Percentiles rank a stretch among this genome's conserved stretches.
These are phyloP conservation scores for Sprattus sprattus DNA, from an alignment of 2,113 vertebrate species.

Conservation along the genomic window DNA sequence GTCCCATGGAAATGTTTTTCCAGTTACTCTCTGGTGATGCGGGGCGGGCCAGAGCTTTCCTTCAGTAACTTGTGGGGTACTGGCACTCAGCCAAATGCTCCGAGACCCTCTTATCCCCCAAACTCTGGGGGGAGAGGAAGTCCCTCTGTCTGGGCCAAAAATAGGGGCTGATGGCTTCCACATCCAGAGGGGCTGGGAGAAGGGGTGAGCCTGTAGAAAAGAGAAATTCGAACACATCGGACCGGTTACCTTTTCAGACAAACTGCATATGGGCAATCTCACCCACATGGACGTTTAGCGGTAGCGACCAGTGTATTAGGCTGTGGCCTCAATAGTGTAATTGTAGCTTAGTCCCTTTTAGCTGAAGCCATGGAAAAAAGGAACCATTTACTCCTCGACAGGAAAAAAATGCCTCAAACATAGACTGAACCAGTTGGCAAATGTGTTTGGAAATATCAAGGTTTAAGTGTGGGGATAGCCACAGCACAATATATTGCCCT, in stretches of 20 bases:
- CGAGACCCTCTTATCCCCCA: slow-evolving; percentile 4
- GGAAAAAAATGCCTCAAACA: neutral
- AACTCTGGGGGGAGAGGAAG: slow-evolving; percentile 50
- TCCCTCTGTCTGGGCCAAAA: slow-evolving; percentile 38
- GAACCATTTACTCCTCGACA: slow-evolving; percentile 6
- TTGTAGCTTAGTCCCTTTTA: neutral
- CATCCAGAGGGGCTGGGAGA: neutral
- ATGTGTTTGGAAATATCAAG: slow-evolving; percentile 53
- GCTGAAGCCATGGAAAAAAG: slow-evolving; percentile 33
- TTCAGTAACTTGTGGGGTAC: slow-evolving; percentile 23
- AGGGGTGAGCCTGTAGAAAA: neutral
- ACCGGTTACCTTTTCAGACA: neutral
- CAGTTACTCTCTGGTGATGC: neutral
- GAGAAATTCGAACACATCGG: neutral
- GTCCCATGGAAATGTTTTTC: slow-evolving; percentile 42
- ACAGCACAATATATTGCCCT: neutral
- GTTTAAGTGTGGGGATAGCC: slow-evolving; percentile 22
- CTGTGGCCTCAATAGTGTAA: slow-evolving; percentile 1
- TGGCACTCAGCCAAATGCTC: neutral
- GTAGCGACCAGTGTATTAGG: neutral
- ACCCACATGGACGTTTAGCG: neutral
- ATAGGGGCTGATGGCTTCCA: slow-evolving; percentile 18
- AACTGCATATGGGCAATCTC: neutral
- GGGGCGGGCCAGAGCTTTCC: neutral
- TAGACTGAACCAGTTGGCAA: slow-evolving; percentile 29